Base-by-base conservation (phyloP, 92 coral and sea anemone species). In the Zoanthus gigantus region DNA sequence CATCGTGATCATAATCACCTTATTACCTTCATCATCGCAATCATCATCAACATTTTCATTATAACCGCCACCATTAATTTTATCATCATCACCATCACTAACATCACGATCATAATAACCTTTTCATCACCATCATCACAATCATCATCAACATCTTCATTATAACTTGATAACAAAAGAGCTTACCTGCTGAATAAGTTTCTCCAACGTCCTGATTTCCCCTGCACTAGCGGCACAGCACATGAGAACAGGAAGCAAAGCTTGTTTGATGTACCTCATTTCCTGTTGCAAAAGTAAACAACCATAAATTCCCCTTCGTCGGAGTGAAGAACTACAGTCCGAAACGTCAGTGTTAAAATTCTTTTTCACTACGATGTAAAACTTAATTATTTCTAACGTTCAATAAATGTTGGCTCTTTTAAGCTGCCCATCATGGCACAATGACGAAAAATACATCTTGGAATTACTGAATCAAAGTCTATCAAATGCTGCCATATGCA, bases 151-250 rank as follows among this genome's bases (percentile, higher is more conserved):
- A 10, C 17, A 14, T 58, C 66, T 10, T 58, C 23, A 0, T 14
- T 16, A 15, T 0, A 5, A 58, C 23, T 5, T 37, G 4, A 37
- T 4, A 37, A 37, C 42, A 37, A 37, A 37, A 14, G 30, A 7
- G 13, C 32, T 30, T 58, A 94, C 98, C 95, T 94, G 98, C 50
- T 87, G 72, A 32, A 94, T 82, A 17, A 97, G 89, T 74, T 93
- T 93, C 74, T 97, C 94, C 71, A 97, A 72, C 3, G 94, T 93
- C 7, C 90, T 84, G 0, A 91, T 89, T 78, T 93, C 85, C 12
- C 98, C 99, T 44, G 92, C 86, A 78, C 96, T 94, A 17, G 99
- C 90, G 0, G 99, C 99, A 44, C 95, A 97, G 76, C 99, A 95
- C 96, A 97, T 90, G 18, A 97, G 90, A 28, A 97, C 92, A 9